A percentile compares a stretch with the other conserved stretches of the same genome.
Evolutionary conservation across 1,140 invertebrate genomes (phyloP).

Genomic region (Leptonema lineaticorne): DNA sequence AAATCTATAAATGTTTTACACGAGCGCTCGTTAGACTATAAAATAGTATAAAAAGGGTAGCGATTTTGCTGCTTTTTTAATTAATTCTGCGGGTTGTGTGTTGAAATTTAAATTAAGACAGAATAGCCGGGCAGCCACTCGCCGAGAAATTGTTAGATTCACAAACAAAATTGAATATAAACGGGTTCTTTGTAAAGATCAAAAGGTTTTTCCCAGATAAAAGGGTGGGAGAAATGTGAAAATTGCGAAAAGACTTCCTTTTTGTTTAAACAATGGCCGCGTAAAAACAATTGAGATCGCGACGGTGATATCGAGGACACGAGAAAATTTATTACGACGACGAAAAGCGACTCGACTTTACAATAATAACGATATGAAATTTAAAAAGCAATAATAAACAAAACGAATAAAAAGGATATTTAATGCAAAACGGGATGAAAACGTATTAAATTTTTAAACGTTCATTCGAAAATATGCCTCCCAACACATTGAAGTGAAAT

Average conservation of each 20-base stretch:
- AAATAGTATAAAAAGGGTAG: background rate
- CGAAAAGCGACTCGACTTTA: background rate
- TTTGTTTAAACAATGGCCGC: slow-evolving; percentile 30
- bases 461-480: background rate
- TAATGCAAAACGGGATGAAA: background rate
- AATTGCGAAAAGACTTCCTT: slow-evolving; percentile 23
- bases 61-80: background rate
- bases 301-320: slow-evolving; percentile 23
- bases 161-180: slow-evolving; percentile 20
- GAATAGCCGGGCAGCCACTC: background rate
- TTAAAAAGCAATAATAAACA: background rate
- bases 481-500: no score
- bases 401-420: background rate
- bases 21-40: no score
- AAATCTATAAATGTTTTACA: no score
- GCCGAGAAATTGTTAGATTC: background rate
- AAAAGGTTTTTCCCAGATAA: background rate
- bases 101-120: slow-evolving; percentile 12
- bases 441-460: background rate
- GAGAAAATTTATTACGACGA: slow-evolving; percentile 24
- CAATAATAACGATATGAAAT: background rate
- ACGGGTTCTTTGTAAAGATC: slow-evolving; percentile 17
- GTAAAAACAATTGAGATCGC: slow-evolving; percentile 31
- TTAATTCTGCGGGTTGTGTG: slow-evolving; percentile 1
- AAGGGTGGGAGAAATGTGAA: slow-evolving; percentile 21